A percentile compares a stretch with the other conserved stretches of the same genome.
These are phyloP conservation scores for Eurytemora carolleeae DNA, from an alignment of 1,140 invertebrate species.

Conservation along the genomic window DNA sequence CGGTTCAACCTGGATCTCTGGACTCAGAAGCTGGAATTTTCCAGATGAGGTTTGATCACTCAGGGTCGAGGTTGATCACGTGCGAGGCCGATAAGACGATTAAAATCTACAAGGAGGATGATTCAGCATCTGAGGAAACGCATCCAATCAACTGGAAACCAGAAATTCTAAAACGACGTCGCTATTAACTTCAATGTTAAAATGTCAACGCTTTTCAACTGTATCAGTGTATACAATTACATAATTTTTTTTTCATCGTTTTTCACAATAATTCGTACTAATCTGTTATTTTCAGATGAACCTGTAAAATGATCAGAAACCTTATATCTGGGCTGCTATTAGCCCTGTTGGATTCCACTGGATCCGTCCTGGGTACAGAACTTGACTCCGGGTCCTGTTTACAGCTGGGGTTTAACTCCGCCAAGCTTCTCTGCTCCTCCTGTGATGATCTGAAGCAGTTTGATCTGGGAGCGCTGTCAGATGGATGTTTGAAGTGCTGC, in stretches of 20 bases:
- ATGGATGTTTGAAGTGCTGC: conserved; percentile 20
- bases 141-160: conserved; percentile 95
- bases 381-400: conserved; percentile 51
- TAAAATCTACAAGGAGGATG: conserved; percentile 97
- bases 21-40: conserved; percentile 96
- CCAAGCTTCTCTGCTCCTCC: conserved; percentile 62
- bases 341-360: too few relatives aligned
- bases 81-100: conserved; percentile 98
- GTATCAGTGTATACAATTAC: too few relatives aligned
- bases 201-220: too few relatives aligned
- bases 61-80: conserved; percentile 76
- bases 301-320: too few relatives aligned
- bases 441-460: conserved; percentile 64
- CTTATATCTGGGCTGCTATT: too few relatives aligned
- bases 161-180: conserved; percentile 68
- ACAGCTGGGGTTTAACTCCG: conserved; percentile 61
- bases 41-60: conserved; percentile 80
- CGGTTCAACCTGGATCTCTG: conserved; percentile 96
- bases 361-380: too few relatives aligned
- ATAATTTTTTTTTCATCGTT: too few relatives aligned
- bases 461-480: conserved; percentile 41
- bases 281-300: too few relatives aligned
- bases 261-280: too few relatives aligned
- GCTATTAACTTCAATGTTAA: conserved; percentile 40
- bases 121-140: conserved; percentile 77